Conservation (phyloP, 2,113 vertebrate genomes). For the Centropus bengalensis region DNA sequence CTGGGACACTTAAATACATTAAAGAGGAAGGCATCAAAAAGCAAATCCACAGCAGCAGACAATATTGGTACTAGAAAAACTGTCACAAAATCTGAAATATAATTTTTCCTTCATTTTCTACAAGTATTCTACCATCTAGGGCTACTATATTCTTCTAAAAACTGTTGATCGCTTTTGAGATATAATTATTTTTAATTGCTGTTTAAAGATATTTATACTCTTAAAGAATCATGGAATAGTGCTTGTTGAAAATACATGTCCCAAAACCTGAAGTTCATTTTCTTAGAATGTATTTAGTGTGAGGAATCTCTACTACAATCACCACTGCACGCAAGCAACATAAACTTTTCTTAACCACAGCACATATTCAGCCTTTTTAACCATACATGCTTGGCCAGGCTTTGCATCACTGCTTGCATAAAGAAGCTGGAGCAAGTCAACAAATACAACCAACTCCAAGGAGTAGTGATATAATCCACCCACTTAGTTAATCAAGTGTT, state of each 20-base stretch:
- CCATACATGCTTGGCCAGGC: background rate
- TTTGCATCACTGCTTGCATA: background rate
- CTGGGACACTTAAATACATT: background rate
- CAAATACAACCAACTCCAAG: background rate
- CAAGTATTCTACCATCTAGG: background rate
- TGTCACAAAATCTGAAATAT: background rate
- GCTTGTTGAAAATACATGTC: background rate
- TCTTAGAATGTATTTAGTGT: background rate
- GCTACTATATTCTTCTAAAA: background rate
- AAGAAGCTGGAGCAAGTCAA: background rate
- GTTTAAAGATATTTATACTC: constrained; percentile 32
- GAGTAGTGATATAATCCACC: background rate
- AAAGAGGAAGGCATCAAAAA: background rate
- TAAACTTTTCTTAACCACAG: background rate
- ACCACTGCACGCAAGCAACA: background rate
- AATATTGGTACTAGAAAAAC: background rate
- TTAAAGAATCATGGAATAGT: background rate
- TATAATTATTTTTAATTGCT: constrained; percentile 35
- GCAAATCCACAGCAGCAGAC: background rate
- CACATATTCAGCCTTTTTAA: background rate
- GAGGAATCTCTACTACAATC: background rate
- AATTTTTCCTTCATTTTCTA: background rate
- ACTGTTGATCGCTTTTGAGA: background rate
- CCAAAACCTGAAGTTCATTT: background rate
- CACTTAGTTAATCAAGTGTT: background rate